Percentiles rank a stretch among this genome's conserved stretches.
Conservation (phyloP, 2,888 invertebrate species). For the Sussaba pulchella region DNA sequence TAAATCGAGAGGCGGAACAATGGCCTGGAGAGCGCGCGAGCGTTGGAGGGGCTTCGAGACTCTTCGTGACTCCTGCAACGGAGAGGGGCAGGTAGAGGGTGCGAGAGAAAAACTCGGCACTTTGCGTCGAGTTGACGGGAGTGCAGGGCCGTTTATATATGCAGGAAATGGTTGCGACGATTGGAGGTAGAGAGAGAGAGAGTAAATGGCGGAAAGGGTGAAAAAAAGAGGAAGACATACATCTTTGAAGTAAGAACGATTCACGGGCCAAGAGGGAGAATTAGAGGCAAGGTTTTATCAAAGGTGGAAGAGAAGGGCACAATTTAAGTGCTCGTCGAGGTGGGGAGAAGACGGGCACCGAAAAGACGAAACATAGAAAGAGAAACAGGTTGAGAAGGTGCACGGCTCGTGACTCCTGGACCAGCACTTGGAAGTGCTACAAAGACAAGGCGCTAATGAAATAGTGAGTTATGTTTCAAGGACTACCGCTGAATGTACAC, state of each 20-base stretch:
- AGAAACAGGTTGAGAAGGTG: slow-evolving; percentile 22
- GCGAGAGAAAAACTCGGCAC: slow-evolving; percentile 64
- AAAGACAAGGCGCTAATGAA: slow-evolving; percentile 76
- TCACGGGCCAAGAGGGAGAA: slow-evolving; percentile 26
- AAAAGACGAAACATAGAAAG: slow-evolving; percentile 42
- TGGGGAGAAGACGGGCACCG: slow-evolving; percentile 24
- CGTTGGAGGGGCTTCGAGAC: slow-evolving; percentile 41
- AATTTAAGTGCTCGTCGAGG: slow-evolving; percentile 70
- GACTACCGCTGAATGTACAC: slow-evolving; percentile 71
- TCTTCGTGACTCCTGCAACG: slow-evolving; percentile 34
- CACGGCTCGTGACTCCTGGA: slow-evolving; percentile 39
- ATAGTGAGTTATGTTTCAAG: slow-evolving; percentile 77
- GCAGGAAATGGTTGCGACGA: slow-evolving; percentile 65
- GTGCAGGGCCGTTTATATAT: slow-evolving; percentile 72
- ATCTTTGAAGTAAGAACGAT: slow-evolving; percentile 13
- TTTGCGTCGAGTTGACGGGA: slow-evolving; percentile 71
- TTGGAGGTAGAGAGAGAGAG: slow-evolving; percentile 25
- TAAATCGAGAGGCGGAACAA: slow-evolving; percentile 59
- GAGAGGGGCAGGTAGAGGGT: slow-evolving; percentile 13
- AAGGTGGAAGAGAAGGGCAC: slow-evolving; percentile 65
- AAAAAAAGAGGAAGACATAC: slow-evolving; percentile 27
- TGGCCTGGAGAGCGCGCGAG: slow-evolving; percentile 43
- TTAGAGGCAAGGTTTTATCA: slow-evolving; percentile 43
- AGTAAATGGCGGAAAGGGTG: slow-evolving; percentile 25
- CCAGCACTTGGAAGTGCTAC: slow-evolving; percentile 50